phyloP scores from a whole-genome alignment of 2,888 invertebrate species.

The Brachypalpus laphriformis region DNA sequence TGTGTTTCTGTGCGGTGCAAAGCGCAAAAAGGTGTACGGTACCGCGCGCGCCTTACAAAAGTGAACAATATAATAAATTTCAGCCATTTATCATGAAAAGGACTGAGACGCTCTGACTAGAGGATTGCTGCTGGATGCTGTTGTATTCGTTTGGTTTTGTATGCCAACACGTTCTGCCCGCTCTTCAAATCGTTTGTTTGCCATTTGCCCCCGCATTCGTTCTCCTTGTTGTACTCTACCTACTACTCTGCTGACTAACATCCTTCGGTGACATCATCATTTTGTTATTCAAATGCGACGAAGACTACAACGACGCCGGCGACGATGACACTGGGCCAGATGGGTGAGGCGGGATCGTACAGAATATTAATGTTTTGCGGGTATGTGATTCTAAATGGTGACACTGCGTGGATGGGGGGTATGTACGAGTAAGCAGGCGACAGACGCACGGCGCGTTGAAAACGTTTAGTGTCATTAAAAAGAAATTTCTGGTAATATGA shows the following conservation, averaged over 20 bases:
- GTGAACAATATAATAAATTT: conserved; percentile 73
- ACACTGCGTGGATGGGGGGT: not conserved
- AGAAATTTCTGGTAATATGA: conserved; percentile 73
- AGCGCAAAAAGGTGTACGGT: conserved; percentile 14
- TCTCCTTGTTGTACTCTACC: not conserved
- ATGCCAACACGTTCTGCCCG: conserved; percentile 55
- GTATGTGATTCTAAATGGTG: conserved; percentile 40
- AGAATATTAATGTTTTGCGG: conserved; percentile 67
- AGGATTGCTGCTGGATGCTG: not conserved
- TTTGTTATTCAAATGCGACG: conserved; percentile 69
- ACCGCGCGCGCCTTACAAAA: conserved; percentile 46
- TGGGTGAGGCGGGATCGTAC: not conserved
- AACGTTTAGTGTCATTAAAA: conserved; percentile 74
- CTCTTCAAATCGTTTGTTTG: conserved; percentile 59
- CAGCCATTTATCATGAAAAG: conserved; percentile 72
- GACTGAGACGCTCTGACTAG: conserved; percentile 38
- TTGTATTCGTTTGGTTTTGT: not conserved
- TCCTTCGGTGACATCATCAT: conserved; percentile 72
- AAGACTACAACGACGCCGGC: not conserved
- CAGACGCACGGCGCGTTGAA: conserved; percentile 24
- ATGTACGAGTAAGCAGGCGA: conserved; percentile 1
- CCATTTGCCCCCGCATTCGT: conserved; percentile 11
- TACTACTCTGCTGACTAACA: conserved; percentile 36
- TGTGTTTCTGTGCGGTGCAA: conserved; percentile 4
- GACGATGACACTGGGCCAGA: not conserved